Percentiles rank a stretch among this genome's conserved stretches.
These are phyloP conservation scores for Ceuthmochares aereus DNA, from an alignment of 2,113 vertebrate genomes.

Conservation along the genomic window DNA sequence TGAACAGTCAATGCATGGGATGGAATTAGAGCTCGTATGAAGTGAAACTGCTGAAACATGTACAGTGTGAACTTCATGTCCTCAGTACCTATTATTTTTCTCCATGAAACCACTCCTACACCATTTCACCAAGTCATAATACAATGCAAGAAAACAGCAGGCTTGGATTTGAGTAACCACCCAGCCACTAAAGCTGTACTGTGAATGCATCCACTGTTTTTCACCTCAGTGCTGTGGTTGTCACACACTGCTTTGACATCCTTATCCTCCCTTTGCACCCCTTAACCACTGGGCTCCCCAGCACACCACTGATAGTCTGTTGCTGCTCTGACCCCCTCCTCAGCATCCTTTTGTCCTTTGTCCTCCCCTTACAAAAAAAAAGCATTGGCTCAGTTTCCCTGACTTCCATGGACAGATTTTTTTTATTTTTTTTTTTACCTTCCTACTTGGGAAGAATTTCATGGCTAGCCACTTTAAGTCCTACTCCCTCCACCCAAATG, in stretches of 20 bases:
- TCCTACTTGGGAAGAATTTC: neutral
- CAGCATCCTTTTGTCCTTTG: neutral
- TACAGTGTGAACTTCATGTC: neutral
- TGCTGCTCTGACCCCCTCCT: accelerated
- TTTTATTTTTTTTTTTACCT: neutral
- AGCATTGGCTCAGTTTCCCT: neutral
- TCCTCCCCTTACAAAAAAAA: neutral
- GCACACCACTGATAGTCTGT: neutral
- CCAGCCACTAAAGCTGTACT: neutral
- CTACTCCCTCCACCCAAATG: neutral
- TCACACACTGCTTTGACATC: neutral
- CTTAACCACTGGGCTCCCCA: neutral
- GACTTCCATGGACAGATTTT: neutral
- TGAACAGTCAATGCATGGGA: neutral
- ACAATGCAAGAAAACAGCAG: accelerated
- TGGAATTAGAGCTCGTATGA: neutral
- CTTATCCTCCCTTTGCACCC: neutral
- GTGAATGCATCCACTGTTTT: neutral
- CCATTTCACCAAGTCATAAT: neutral
- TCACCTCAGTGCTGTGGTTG: neutral
- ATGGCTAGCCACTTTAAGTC: neutral
- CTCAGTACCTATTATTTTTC: neutral
- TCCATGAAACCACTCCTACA: neutral
- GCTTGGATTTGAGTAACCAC: neutral
- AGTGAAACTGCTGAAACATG: neutral